Evolutionary conservation across 2,888 invertebrate species (phyloP), one percentile per base, ranked within the genome.

Genomic region (Temnothorax rugatulus): DNA sequence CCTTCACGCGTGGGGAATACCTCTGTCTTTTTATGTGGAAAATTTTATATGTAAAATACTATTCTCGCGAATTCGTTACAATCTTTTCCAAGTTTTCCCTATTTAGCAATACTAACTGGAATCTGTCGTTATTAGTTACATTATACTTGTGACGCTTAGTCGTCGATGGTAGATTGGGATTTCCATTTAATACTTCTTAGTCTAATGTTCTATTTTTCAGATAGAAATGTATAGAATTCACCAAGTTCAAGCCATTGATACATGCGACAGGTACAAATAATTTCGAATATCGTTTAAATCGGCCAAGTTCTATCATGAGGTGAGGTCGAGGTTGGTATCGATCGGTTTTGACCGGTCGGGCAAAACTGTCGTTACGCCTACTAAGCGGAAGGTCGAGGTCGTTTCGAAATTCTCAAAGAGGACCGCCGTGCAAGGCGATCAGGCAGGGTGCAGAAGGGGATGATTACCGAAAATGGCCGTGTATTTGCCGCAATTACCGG

Each of bases 401-500:
- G 91, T 92, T 90, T 90, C 86, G 86, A 83, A 84, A 91, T 87
- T 89, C 91, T 93, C 93, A 93, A 93, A 93, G 92, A 92, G 91
- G 86, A 86, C 93, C 93, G 93, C 91, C 86, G 50, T 38, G 82
- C 52, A 15, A 86, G 84, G 84, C 63, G 76, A 75, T 57, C 84
- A 4, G n/a, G 82, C 25, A 59, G 76, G 69, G 59, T 34, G 82
- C 38, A 66, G 86, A 82, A 90, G 91, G 59, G 77, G 89, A 87
- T 93, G 92, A 93, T 93, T 93, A 93, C 91, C 91, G 85, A 93
- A 93, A 93, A 92, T 93, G 92, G 92, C 86, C 90, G 88, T 91
- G 92, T 92, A 94, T 94, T 93, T 92, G 93, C 92, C 92, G 92
- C 93, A 94, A 94, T 94, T 94, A 94, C 93, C 91, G 91, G 92